Evolutionary conservation across 1,140 invertebrate genomes (phyloP).

Genomic region (Brachionus rotundiformis): DNA sequence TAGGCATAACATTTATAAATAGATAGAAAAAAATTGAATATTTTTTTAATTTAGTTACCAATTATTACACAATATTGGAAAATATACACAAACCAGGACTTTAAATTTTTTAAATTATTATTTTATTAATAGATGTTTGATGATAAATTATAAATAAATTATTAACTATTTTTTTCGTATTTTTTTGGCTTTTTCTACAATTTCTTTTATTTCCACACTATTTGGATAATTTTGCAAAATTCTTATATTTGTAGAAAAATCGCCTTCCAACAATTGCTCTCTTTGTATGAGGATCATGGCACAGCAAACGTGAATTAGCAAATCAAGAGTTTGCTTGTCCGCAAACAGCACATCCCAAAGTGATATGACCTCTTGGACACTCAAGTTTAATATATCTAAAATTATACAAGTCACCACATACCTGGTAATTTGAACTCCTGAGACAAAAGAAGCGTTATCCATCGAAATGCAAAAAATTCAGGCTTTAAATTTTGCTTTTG

Average conservation of each 20-base stretch:
- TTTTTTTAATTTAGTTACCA: not conserved
- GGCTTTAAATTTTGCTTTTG: conserved; percentile 81
- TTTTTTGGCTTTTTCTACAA: conserved; percentile 8
- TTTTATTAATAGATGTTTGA: not conserved
- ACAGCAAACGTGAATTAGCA: conserved; percentile 49
- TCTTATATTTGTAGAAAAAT: conserved; percentile 39
- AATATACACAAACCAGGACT: conserved; percentile 43
- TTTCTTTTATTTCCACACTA: conserved; percentile 25
- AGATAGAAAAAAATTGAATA: not conserved
- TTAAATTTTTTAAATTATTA: not conserved
- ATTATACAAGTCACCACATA: not conserved
- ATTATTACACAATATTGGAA: conserved; percentile 37
- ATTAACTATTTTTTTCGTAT: conserved; percentile 18
- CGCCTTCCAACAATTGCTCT: not conserved
- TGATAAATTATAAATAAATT: conserved; percentile 7
- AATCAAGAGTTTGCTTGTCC: conserved; percentile 19
- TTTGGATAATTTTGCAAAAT: conserved; percentile 45
- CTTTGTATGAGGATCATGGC: conserved; percentile 40
- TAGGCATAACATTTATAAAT: conserved; percentile 57
- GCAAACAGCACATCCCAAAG: conserved; percentile 48
- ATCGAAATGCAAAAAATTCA: conserved; percentile 94
- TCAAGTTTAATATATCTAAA: too few species aligned
- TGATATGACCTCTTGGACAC: conserved; percentile 34
- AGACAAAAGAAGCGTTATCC: conserved; percentile 90
- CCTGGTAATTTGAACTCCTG: conserved; percentile 91